Evolutionary conservation across 1,140 invertebrate genomes (phyloP).

Genomic region (Gryon sp.): DNA sequence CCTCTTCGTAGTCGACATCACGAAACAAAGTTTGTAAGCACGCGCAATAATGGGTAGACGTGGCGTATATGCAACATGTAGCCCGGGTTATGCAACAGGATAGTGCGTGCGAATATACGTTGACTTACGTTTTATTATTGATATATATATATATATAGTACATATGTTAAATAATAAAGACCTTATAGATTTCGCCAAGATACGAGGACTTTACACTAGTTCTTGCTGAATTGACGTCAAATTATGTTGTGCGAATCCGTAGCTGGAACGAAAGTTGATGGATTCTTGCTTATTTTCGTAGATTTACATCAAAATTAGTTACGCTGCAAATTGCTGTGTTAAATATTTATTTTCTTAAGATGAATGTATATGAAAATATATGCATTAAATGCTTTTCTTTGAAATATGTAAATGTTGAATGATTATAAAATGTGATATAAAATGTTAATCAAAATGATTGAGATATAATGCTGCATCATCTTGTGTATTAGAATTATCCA

Average conservation of each 20-base stretch:
- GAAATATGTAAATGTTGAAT: background rate
- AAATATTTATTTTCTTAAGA: no score
- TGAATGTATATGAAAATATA: no score
- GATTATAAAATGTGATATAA: no score
- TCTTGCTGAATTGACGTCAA: no score
- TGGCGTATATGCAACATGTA: slow-evolving; percentile 24
- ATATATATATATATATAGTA: no score
- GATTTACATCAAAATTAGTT: slow-evolving; percentile 40
- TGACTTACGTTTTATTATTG: no score
- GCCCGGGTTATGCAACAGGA: slow-evolving; percentile 43
- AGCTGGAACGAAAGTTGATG: slow-evolving; percentile 48
- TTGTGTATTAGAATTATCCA: no score
- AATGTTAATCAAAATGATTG: no score
- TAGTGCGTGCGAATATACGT: slow-evolving; percentile 20
- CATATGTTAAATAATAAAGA: slow-evolving; percentile 29
- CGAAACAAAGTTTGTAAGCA: slow-evolving; percentile 59
- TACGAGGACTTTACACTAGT: no score
- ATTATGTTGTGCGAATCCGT: slow-evolving; percentile 1
- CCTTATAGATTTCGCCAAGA: slow-evolving; percentile 11
- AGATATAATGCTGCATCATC: no score
- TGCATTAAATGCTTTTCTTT: slow-evolving; percentile 4
- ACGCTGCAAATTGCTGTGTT: slow-evolving; percentile 32
- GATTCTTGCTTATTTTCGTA: slow-evolving; percentile 40
- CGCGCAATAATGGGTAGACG: slow-evolving; percentile 50
- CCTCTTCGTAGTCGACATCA: slow-evolving; percentile 58